A percentile compares a stretch with the other conserved stretches of the same genome.
These are phyloP conservation scores for Hirtodrosophila confusa DNA, from an alignment of 2,888 invertebrate species.

Conservation along the genomic window DNA sequence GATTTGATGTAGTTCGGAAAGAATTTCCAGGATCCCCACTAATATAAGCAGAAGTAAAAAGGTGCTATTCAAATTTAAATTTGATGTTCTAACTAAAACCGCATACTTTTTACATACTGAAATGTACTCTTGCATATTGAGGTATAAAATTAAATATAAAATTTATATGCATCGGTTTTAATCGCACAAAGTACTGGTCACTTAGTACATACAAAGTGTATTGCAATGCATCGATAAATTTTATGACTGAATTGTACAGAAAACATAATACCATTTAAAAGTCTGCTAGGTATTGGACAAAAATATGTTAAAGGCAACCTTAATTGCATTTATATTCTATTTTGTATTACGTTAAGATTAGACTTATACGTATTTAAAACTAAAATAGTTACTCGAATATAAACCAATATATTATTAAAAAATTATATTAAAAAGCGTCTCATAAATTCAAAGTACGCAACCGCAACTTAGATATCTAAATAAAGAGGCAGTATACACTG, in stretches of 20 bases:
- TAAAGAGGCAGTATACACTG: neutral
- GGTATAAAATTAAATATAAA: no score
- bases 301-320: conserved; percentile 27
- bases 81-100: neutral
- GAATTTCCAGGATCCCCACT: neutral
- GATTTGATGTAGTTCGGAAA: conserved; percentile 1
- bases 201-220: conserved; percentile 1
- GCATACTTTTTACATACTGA: neutral
- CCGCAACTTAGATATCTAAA: conserved; percentile 1
- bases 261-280: conserved; percentile 20
- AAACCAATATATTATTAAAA: neutral
- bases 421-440: neutral
- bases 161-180: neutral
- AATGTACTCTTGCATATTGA: neutral
- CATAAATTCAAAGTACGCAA: neutral
- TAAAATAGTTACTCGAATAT: neutral
- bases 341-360: conserved; percentile 10
- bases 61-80: neutral
- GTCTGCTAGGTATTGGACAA: conserved; percentile 41
- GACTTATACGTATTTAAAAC: neutral
- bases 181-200: neutral
- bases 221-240: conserved; percentile 23
- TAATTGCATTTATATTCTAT: conserved; percentile 22
- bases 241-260: conserved; percentile 53
- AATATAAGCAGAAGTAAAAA: no score